Evolutionary conservation across 2,797 vertebrate species (phyloP), one percentile per base, ranked within the genome.

Genomic region (Xenopus petersii): DNA sequence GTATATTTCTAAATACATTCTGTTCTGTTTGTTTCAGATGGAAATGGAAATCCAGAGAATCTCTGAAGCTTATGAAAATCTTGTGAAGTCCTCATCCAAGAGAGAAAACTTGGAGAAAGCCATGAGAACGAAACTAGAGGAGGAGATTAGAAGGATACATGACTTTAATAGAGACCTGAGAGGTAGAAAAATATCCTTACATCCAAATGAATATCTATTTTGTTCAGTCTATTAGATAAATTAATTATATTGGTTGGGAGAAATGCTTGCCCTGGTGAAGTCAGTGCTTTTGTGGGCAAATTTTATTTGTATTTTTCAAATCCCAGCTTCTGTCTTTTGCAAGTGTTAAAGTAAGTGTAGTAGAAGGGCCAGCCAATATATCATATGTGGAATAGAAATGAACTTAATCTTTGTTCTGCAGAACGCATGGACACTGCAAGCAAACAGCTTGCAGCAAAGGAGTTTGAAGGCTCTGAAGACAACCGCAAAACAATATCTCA

Each of bases 161-260:
- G 98, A 99, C 88, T 99, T 98, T 89, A 99, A 99, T 90, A 90
- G 96, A 55, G 98, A 99, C 85, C 91, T 99, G n/a, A 87, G 97
- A 95, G 97, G 97, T 99, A 81, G 36, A 42, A 6, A 42, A 6
- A 42, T 42, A 6, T 42, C 36, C 36, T 42, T 42, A 9, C 4
- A 30, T 30, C 36, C 36, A 9, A 42, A 42, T 42, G 36, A 42
- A 42, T 42, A 4, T 6, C 36, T 5, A 42, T 42, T 9, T 42
- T 42, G 36, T 42, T 42, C 36, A 42, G 4, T 42, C 26, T 30
- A 30, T 42, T 42, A 42, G 6, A 6, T 42, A 42, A 6, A 6
- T 6, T 4, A 42, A 42, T 42, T 42, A 42, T 9, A 42, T 42
- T 4, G 26, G 26, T 30, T 30, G 26, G 0, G 26, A 30, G 26